Evolutionary conservation across 2,113 vertebrate genomes (phyloP).

Genomic region (Galeopterus variegatus): DNA sequence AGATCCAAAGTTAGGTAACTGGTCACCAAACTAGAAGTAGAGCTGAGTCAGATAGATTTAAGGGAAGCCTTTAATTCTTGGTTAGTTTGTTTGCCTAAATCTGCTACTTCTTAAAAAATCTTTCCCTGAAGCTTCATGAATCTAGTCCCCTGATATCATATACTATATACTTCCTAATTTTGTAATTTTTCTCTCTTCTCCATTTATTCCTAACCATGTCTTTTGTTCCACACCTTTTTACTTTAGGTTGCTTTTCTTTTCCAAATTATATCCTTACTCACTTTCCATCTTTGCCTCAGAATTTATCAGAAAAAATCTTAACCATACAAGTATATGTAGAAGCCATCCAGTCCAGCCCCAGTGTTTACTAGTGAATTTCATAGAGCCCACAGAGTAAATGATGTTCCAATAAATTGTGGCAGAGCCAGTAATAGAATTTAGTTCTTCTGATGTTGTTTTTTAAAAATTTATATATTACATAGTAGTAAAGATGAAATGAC

Average conservation of each 20-base stretch:
- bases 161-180: not conserved
- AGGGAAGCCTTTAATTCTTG: not conserved
- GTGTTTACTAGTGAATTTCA: not conserved
- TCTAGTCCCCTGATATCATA: not conserved
- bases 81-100: not conserved
- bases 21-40: not conserved
- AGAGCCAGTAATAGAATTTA: not conserved
- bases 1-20: constrained; percentile 14
- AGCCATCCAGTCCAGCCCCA: not conserved
- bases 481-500: not conserved
- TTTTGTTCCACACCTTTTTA: not conserved
- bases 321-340: not conserved
- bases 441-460: constrained; percentile 10
- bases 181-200: constrained; percentile 3
- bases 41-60: not conserved
- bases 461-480: not conserved
- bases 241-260: constrained; percentile 1
- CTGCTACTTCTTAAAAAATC: not conserved
- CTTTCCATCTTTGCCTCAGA: constrained; percentile 2
- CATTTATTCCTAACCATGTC: not conserved
- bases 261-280: not conserved
- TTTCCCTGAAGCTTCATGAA: not conserved
- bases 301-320: not conserved
- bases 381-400: not conserved
- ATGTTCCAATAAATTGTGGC: not conserved